Evolutionary conservation across 23 tunicate genomes (phyloP).

Genomic region (Ascidia mentula): DNA sequence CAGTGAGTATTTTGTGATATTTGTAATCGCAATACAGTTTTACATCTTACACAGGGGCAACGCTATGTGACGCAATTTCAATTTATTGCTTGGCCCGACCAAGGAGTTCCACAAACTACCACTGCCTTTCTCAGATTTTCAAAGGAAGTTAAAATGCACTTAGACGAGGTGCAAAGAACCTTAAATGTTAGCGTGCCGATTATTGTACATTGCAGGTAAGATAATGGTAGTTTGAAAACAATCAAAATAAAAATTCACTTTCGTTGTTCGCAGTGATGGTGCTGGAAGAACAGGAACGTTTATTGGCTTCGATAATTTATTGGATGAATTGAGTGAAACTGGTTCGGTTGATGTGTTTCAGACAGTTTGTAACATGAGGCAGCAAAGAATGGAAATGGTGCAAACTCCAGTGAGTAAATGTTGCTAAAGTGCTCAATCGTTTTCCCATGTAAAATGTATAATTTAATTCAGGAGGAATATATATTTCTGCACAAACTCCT

Average conservation of each 20-base stretch:
- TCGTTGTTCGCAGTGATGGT: constrained; percentile 71
- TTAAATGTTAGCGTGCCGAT: background rate
- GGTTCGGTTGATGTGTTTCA: constrained; percentile 30
- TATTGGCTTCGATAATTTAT: constrained; percentile 43
- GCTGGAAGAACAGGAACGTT: constrained; percentile 70
- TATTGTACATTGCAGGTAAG: background rate
- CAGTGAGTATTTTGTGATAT: too few relatives aligned
- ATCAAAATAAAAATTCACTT: too few relatives aligned
- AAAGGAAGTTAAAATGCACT: background rate
- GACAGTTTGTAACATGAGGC: constrained; percentile 29
- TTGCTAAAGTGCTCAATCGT: background rate
- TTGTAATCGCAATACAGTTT: too few relatives aligned
- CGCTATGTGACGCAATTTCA: background rate
- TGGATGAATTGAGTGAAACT: constrained; percentile 21
- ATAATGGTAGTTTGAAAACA: too few relatives aligned
- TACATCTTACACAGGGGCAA: background rate
- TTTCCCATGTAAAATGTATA: background rate
- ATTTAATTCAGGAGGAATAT: background rate
- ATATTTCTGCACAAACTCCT: background rate
- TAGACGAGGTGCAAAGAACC: background rate
- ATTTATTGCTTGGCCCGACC: constrained; percentile 1
- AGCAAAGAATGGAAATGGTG: constrained; percentile 59
- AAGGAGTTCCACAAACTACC: background rate
- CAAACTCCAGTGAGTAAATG: constrained; percentile 19
- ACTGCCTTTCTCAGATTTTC: background rate